phyloP scores from a whole-genome alignment of 2,888 invertebrate species.

The Gymnocheta viridis region DNA sequence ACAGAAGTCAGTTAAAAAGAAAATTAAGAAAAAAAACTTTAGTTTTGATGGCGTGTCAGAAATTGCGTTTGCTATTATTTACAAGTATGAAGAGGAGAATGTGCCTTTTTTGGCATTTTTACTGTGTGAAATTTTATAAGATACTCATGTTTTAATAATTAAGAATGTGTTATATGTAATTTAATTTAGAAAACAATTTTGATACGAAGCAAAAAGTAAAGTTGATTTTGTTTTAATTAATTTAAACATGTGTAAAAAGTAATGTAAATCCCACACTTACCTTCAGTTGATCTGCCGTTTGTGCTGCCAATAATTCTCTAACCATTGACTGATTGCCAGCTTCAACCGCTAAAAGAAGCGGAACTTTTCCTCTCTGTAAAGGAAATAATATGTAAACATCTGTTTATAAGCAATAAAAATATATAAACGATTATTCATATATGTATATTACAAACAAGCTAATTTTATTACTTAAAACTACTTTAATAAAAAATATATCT shows the following conservation, averaged over 20 bases:
- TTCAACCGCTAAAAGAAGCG: slow-evolving; percentile 95
- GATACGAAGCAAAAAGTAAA: neutral
- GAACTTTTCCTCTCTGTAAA: slow-evolving; percentile 93
- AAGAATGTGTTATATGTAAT: too few relatives aligned
- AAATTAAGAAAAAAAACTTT: neutral
- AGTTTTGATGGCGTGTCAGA: slow-evolving; percentile 39
- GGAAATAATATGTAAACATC: neutral
- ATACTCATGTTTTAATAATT: too few relatives aligned
- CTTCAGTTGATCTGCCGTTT: slow-evolving; percentile 93
- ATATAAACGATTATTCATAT: too few relatives aligned
- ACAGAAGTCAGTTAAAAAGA: slow-evolving; percentile 19
- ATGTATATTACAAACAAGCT: too few relatives aligned
- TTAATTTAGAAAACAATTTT: neutral
- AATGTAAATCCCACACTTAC: too few relatives aligned
- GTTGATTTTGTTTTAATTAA: too few relatives aligned
- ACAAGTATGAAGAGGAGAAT: neutral
- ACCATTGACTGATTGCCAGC: slow-evolving; percentile 98
- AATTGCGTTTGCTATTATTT: slow-evolving; percentile 39
- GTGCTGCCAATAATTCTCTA: slow-evolving; percentile 93
- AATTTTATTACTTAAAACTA: too few relatives aligned
- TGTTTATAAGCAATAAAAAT: too few relatives aligned
- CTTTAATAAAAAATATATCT: too few relatives aligned
- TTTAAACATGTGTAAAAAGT: too few relatives aligned
- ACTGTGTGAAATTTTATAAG: neutral
- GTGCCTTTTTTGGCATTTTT: neutral